Conservation (phyloP, 2,113 vertebrate species). For the Columbina picui region DNA sequence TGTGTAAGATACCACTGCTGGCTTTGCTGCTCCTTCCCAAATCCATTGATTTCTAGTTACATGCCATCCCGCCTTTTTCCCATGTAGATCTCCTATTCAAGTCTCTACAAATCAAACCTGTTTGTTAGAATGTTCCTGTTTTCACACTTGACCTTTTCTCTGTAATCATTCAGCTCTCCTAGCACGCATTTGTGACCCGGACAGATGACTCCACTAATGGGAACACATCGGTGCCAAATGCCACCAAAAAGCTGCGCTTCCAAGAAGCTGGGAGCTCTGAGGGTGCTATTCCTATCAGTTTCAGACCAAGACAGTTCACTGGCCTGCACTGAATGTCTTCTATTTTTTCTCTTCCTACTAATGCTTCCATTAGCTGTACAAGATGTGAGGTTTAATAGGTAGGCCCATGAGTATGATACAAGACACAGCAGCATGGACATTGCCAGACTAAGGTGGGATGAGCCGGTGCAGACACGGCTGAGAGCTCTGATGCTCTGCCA, state of each 20-base stretch:
- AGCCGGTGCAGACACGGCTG: neutral
- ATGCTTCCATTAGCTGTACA: neutral
- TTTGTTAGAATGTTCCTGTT: neutral
- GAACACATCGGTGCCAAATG: neutral
- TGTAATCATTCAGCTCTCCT: neutral
- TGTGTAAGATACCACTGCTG: neutral
- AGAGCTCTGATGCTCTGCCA: fast-evolving
- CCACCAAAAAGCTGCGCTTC: neutral
- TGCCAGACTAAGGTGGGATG: fast-evolving
- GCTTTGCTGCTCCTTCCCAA: neutral
- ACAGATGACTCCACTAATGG: neutral
- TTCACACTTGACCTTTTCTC: neutral
- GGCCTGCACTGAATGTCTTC: neutral
- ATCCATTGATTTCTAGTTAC: neutral
- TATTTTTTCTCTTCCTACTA: neutral
- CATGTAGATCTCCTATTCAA: neutral
- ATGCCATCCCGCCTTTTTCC: neutral
- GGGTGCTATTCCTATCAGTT: neutral
- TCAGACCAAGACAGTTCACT: neutral
- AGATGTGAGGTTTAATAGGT: neutral
- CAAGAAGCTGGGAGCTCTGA: neutral
- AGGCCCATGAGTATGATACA: neutral
- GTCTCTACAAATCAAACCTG: neutral
- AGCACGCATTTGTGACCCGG: neutral
- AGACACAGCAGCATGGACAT: fast-evolving